Evolutionary conservation across 1,140 invertebrate genomes (phyloP).

Genomic region (Chironomus striatipennis): DNA sequence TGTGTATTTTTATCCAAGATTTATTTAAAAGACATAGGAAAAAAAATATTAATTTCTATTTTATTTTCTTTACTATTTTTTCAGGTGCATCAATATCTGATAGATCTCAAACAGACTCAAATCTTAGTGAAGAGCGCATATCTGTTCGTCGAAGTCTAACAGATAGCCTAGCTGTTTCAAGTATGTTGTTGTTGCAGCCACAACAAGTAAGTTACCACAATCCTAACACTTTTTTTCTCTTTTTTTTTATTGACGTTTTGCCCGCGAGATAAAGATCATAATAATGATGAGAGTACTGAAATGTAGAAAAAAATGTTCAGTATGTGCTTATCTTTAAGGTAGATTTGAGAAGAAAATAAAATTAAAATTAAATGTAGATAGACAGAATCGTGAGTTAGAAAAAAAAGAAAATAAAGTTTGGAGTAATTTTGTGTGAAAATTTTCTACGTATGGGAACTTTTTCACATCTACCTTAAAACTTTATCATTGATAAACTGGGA

Average conservation of each 20-base stretch:
- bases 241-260: background rate
- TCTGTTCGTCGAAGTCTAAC: conserved; percentile 24
- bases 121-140: conserved; percentile 8
- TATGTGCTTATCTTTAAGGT: background rate
- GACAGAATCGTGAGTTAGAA: background rate
- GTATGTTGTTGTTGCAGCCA: conserved; percentile 41
- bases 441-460: too few species aligned
- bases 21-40: too few species aligned
- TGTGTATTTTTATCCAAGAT: background rate
- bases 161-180: conserved; percentile 34
- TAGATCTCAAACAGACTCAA: background rate
- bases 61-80: background rate
- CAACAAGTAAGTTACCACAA: conserved; percentile 33
- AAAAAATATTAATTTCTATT: background rate
- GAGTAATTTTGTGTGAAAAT: background rate
- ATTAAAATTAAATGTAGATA: conserved; percentile 4
- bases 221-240: background rate
- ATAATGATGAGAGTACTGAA: conserved; percentile 14
- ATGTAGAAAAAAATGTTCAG: background rate
- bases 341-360: background rate
- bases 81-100: conserved; percentile 23
- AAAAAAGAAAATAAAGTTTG: background rate
- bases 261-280: conserved; percentile 1
- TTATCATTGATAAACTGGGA: too few species aligned
- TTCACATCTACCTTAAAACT: too few species aligned